phyloP scores from a whole-genome alignment of 2,888 invertebrate genomes.

The Chironomus tentans region DNA sequence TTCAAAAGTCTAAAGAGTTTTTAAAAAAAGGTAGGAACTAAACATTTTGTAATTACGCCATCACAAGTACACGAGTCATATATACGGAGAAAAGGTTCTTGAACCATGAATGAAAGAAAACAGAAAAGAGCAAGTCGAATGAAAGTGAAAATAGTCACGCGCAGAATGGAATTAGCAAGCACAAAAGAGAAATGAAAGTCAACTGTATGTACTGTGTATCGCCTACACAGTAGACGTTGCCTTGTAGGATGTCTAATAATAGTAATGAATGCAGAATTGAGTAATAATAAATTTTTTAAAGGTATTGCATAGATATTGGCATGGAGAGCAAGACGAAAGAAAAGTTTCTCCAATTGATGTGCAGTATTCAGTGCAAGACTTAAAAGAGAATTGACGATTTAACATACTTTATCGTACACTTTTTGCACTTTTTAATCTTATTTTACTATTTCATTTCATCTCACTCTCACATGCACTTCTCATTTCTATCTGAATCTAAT shows the following conservation, averaged over 20 bases:
- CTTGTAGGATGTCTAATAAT: background rate
- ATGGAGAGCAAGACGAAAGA: background rate
- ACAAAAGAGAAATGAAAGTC: slow-evolving; percentile 15
- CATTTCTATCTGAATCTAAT: background rate
- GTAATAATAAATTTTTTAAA: background rate
- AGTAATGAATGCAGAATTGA: background rate
- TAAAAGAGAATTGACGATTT: slow-evolving; percentile 7
- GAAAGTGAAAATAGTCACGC: slow-evolving; percentile 14
- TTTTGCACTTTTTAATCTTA: background rate
- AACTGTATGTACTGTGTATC: background rate
- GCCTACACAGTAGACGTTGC: slow-evolving; percentile 5
- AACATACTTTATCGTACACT: slow-evolving; percentile 1
- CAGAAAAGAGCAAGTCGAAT: background rate
- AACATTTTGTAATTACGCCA: no score
- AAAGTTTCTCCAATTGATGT: background rate
- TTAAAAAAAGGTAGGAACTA: no score
- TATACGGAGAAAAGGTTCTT: slow-evolving; percentile 11
- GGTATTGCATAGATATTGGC: no score
- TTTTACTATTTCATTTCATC: background rate
- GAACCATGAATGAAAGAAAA: background rate
- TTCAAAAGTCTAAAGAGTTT: no score
- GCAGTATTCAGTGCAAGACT: slow-evolving; percentile 22
- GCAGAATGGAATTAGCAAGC: slow-evolving; percentile 16
- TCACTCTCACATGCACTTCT: background rate
- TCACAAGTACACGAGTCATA: no score